These are phyloP conservation scores for Arizona elegans DNA, from an alignment of 2,113 vertebrate species.

Conservation along the genomic window DNA sequence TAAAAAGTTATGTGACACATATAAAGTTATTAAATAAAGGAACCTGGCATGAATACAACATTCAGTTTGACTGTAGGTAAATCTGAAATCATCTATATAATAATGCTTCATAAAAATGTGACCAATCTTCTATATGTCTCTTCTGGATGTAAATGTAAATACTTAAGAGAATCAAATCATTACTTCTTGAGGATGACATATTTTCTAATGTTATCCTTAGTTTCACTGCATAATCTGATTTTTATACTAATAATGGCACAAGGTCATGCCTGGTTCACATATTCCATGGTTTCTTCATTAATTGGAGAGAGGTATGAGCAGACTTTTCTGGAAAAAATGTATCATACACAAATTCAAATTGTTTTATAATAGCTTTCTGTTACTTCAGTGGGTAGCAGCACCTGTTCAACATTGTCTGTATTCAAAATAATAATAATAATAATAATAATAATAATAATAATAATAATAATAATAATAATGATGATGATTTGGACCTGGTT, in stretches of 20 bases:
- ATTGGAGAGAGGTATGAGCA: neutral
- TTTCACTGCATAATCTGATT: neutral
- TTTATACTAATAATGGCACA: neutral
- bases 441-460: too few species aligned
- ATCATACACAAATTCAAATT: neutral
- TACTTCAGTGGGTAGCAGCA: neutral
- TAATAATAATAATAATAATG: too few species aligned
- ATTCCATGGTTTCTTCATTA: neutral
- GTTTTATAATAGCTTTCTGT: neutral
- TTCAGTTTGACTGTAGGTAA: slow-evolving; percentile 49
- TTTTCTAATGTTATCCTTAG: neutral
- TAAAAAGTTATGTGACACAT: slow-evolving; percentile 13
- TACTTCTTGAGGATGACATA: neutral
- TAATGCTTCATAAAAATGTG: neutral
- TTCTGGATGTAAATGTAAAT: rapidly evolving
- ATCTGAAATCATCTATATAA: neutral
- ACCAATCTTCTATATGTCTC: neutral
- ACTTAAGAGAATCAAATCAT: neutral
- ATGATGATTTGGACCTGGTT: neutral
- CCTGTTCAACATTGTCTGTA: neutral
- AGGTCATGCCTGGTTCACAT: neutral
- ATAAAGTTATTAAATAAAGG: slow-evolving; percentile 69
- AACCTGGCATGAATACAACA: slow-evolving; percentile 60
- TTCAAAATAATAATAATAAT: neutral
- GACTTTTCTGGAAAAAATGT: neutral